Percentiles rank a stretch among this genome's conserved stretches.
Conservation (phyloP, 2,888 invertebrate genomes). For the Cybosia mesomella region DNA sequence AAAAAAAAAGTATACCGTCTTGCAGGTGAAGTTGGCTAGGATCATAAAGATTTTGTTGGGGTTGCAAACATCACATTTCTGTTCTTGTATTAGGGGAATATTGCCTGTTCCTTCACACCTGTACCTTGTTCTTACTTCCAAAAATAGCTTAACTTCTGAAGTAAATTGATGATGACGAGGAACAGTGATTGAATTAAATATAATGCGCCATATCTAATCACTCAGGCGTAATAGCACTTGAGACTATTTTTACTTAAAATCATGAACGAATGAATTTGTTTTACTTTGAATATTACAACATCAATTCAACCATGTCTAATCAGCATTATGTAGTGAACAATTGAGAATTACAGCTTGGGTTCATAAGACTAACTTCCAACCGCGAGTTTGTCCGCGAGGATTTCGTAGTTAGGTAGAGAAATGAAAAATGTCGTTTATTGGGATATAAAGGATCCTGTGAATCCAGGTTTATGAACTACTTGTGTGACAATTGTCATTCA, state of each 20-base stretch:
- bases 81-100: neutral
- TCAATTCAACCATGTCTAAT: neutral
- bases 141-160: neutral
- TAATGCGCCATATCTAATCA: conserved; percentile 10
- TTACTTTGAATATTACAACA: conserved; percentile 3
- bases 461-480: too few species aligned
- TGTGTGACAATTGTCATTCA: too few species aligned
- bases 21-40: too few species aligned
- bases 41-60: too few species aligned
- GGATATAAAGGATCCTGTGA: too few species aligned
- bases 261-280: conserved; percentile 13
- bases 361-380: neutral
- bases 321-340: conserved; percentile 4
- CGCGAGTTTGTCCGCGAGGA: neutral
- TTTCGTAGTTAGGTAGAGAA: neutral
- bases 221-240: neutral
- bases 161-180: neutral
- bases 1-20: too few species aligned
- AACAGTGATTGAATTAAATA: neutral
- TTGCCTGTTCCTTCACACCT: neutral
- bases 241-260: neutral
- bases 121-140: neutral
- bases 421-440: too few species aligned
- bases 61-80: too few species aligned
- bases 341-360: conserved; percentile 5